A percentile compares a stretch with the other conserved stretches of the same genome.
Conservation (phyloP, 2,113 vertebrate genomes). For the Heloderma charlesbogerti region DNA sequence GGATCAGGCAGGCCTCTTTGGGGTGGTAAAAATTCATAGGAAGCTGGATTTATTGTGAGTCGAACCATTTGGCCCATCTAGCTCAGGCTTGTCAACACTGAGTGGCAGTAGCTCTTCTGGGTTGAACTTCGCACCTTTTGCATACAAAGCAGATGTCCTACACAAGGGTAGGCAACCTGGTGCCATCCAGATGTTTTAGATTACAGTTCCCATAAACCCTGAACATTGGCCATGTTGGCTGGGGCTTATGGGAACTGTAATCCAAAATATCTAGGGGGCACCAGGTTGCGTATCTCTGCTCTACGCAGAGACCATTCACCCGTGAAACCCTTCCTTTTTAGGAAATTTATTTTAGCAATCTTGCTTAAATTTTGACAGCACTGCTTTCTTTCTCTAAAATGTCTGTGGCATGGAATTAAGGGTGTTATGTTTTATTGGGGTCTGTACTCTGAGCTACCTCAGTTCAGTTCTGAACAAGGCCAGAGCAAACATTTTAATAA, state of each 20-base stretch:
- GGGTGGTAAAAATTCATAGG: not conserved
- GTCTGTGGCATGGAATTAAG: not conserved
- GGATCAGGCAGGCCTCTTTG: not conserved
- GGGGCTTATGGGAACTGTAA: too few relatives aligned
- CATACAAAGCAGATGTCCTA: too few relatives aligned
- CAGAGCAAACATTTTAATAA: not conserved
- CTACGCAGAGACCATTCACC: not conserved
- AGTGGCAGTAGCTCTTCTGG: not conserved
- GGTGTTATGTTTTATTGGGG: too few relatives aligned
- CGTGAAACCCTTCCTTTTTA: not conserved
- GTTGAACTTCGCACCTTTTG: too few relatives aligned
- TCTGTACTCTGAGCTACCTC: not conserved
- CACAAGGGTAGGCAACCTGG: too few relatives aligned
- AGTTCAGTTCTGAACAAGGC: not conserved
- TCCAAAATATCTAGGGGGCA: too few relatives aligned
- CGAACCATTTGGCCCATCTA: not conserved
- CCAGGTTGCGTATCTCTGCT: not conserved
- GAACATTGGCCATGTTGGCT: too few relatives aligned
- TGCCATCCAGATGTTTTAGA: too few relatives aligned
- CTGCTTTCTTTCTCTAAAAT: not conserved
- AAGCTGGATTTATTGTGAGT: not conserved
- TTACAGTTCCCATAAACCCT: too few relatives aligned
- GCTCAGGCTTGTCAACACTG: not conserved
- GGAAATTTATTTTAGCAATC: too few relatives aligned
- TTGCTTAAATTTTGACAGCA: not conserved